A percentile compares a stretch with the other conserved stretches of the same genome.
phyloP scores from a whole-genome alignment of 2,113 vertebrate genomes.

The Phaethon lepturus region DNA sequence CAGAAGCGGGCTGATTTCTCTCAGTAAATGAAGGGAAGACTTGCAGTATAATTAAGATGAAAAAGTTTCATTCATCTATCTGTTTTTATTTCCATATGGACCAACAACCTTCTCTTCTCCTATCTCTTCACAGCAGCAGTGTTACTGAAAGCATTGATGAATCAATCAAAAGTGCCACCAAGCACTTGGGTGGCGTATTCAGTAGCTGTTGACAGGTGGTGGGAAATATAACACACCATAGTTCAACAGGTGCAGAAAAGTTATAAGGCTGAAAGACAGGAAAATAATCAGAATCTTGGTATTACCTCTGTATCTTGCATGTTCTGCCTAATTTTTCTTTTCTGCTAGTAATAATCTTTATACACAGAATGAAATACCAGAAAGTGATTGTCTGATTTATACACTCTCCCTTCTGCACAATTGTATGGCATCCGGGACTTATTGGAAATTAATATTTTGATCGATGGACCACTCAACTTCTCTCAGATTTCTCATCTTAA shows the following conservation, averaged over 20 bases:
- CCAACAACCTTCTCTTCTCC: not conserved
- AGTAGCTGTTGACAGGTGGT: not conserved
- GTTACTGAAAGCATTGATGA: not conserved
- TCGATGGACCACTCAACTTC: not conserved
- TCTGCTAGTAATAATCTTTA: not conserved
- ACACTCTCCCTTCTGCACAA: not conserved
- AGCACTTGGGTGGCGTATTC: not conserved
- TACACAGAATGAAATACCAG: not conserved
- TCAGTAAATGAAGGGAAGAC: not conserved
- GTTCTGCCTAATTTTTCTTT: not conserved
- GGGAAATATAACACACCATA: not conserved
- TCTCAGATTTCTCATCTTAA: not conserved
- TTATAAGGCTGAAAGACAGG: not conserved
- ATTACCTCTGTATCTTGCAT: not conserved
- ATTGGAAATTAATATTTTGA: not conserved
- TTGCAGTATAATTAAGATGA: not conserved
- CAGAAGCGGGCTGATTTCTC: not conserved
- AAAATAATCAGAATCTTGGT: not conserved
- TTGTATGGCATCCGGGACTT: not conserved
- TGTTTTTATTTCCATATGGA: not conserved
- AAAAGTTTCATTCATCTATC: not conserved
- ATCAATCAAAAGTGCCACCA: no score
- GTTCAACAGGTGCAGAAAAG: slow-evolving; percentile 34
- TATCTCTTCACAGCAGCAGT: not conserved
- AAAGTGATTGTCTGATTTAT: not conserved